Evolutionary conservation across 2,113 vertebrate genomes (phyloP).

Genomic region (Camelus dromedarius): DNA sequence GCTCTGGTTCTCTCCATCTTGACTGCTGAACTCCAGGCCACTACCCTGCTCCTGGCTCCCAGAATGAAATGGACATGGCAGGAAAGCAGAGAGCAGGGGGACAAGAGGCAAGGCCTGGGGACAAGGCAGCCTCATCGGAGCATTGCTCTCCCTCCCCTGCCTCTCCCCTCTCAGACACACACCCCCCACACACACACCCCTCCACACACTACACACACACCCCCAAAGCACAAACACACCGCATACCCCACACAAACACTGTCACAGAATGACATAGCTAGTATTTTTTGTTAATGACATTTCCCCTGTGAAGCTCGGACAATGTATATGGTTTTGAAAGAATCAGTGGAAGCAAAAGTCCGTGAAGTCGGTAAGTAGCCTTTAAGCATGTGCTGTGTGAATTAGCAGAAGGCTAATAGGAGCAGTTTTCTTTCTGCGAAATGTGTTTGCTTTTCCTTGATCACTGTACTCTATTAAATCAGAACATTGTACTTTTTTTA

Average conservation of each 20-base stretch:
- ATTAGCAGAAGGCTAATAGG: neutral
- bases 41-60: neutral
- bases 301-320: neutral
- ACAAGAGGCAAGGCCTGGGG: neutral
- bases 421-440: neutral
- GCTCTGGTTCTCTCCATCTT: neutral
- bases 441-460: constrained; percentile 30
- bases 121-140: fast-evolving
- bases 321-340: neutral
- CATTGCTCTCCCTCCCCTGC: neutral
- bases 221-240: no score
- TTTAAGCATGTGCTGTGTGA: neutral
- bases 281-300: neutral
- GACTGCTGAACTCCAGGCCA: neutral
- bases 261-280: neutral
- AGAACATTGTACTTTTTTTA: neutral
- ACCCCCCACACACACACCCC: neutral
- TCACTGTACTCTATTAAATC: constrained; percentile 27
- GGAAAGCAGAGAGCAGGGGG: neutral
- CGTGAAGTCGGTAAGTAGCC: neutral
- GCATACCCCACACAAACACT: neutral
- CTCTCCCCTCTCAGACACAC: neutral
- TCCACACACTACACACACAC: neutral
- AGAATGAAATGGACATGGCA: neutral
- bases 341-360: neutral